Conservation (phyloP, 2,113 vertebrate species). For the Nymphicus hollandicus region DNA sequence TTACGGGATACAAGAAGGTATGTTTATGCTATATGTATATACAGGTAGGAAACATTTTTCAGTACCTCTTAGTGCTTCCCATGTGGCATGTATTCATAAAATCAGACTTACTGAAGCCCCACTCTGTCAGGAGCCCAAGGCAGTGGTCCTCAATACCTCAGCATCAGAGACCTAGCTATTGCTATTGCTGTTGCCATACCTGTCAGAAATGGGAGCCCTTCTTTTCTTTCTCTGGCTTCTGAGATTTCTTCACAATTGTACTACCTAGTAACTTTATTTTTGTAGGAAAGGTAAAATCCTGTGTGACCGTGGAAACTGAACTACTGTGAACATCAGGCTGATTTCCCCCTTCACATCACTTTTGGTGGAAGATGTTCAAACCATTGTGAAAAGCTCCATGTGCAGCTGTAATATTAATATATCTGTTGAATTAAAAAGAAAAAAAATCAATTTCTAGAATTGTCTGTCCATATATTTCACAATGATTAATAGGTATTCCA, state of each 20-base stretch:
- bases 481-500: too few relatives aligned
- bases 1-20: not conserved
- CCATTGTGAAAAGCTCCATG: not conserved
- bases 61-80: not conserved
- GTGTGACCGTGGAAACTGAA: not conserved
- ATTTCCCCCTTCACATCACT: not conserved
- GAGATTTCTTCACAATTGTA: not conserved
- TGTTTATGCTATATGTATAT: not conserved
- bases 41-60: not conserved
- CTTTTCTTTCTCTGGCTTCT: not conserved
- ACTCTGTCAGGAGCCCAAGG: not conserved
- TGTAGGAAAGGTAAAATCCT: not conserved
- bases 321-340: not conserved
- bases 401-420: not conserved
- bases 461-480: not conserved
- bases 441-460: not conserved
- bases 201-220: not conserved
- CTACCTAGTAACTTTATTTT: not conserved
- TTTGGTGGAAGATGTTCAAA: not conserved
- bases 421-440: not conserved
- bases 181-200: not conserved
- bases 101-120: not conserved
- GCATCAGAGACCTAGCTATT: not conserved
- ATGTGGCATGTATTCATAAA: not conserved
- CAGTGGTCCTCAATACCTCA: not conserved